phyloP scores from a whole-genome alignment of 2,888 invertebrate species.

The Pedicia rivosa region DNA sequence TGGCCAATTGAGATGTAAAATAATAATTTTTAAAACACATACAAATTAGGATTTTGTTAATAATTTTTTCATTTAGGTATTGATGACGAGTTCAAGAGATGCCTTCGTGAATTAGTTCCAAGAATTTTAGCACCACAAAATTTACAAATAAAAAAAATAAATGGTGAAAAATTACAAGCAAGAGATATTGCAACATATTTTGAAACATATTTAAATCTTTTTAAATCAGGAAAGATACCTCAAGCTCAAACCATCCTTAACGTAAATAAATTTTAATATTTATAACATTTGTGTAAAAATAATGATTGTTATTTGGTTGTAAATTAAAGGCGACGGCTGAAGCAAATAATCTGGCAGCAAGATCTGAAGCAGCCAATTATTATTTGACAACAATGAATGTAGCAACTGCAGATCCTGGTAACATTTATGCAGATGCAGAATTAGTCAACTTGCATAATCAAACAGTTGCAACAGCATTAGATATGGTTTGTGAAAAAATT shows the following conservation, averaged over 20 bases:
- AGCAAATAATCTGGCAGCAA: neutral
- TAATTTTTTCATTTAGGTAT: neutral
- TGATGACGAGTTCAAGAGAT: neutral
- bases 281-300: no score
- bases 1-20: neutral
- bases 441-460: no score
- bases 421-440: no score
- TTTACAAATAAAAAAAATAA: neutral
- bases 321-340: neutral
- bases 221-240: neutral
- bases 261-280: no score
- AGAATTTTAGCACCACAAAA: slow-evolving; percentile 1
- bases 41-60: neutral
- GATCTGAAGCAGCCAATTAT: neutral
- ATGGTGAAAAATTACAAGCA: neutral
- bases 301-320: no score
- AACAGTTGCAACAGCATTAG: no score
- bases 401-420: no score
- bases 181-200: neutral
- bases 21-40: neutral
- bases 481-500: no score
- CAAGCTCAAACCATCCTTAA: no score
- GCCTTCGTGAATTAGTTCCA: neutral
- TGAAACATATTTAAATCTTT: neutral
- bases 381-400: no score